Base-by-base conservation (phyloP, 2,113 vertebrate genomes). In the Leptosomus discolor region DNA sequence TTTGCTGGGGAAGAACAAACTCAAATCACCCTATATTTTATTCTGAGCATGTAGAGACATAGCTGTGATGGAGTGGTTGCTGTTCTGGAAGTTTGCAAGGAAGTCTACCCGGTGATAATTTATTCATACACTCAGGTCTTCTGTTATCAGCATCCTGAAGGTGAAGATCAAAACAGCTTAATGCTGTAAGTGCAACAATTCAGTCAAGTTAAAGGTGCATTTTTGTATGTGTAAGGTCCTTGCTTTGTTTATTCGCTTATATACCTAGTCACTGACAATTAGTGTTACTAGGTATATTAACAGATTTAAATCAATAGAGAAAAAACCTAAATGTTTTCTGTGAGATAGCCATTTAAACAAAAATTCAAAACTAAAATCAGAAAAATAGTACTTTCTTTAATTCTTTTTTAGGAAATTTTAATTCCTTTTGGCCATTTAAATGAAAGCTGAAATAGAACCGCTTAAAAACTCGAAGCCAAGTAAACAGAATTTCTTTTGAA, bases 31-130 rank as follows among this genome's bases (percentile, higher is more conserved):
- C n/a, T 23, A 5, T 53, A 12, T 92, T 85, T 90, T 67, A 71
- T 75, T 58, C 32, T 51, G 34, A 85, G 20, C 39, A 51, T 0
- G 3, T 34, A 36, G 19, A 56, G 46, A 45, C 0, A 0, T n/a
- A 5, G 48, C 26, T 73, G 17, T 2, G 6, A 57, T n/a, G 23
- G 45, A 75, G n/a, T n/a, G 12, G 50, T 23, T 88, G 58, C 22
- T 86, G 57, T 15, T 37, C 27, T 73, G 65, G 34, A 93, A 88
- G 19, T 90, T 53, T 63, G 79, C 34, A 57, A 48, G 8, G 43
- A 93, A 77, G 61, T 76, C 58, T 73, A 36, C 48, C 30, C 64
- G 41, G 15, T 76, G 50, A 67, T 83, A 85, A 88, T 53, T 82
- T 83, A 77, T 92, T 86, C 50, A 54, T 80, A 63, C 23, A 24